phyloP scores from a whole-genome alignment of 2,888 invertebrate species.

The Drosophila phalerata region DNA sequence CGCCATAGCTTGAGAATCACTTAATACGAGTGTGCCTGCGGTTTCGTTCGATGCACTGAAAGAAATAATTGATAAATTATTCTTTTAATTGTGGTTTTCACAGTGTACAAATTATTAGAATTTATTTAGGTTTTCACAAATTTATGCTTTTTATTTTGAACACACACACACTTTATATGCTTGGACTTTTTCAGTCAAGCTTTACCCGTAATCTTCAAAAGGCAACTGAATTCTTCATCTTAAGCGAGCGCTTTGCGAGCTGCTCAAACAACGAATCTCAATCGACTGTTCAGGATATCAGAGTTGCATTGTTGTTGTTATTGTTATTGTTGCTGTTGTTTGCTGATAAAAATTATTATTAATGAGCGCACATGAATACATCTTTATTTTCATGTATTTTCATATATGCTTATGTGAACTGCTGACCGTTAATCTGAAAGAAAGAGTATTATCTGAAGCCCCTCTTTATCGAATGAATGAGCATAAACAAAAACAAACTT shows the following conservation, averaged over 20 bases:
- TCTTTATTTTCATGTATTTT: slow-evolving; percentile 3
- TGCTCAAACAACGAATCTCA: slow-evolving; percentile 18
- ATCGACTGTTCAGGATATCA: slow-evolving; percentile 29
- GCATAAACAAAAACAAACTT: slow-evolving; percentile 51
- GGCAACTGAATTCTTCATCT: slow-evolving; percentile 40
- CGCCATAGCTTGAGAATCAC: slow-evolving; percentile 36
- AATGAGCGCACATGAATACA: slow-evolving; percentile 21
- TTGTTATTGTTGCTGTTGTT: slow-evolving; percentile 18
- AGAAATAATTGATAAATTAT: slow-evolving; percentile 29
- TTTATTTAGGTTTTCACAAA: not conserved
- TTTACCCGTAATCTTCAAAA: slow-evolving; percentile 28
- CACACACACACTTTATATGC: slow-evolving; percentile 2
- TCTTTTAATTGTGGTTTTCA: not conserved
- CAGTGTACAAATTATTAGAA: not conserved
- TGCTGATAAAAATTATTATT: slow-evolving; percentile 38
- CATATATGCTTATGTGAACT: slow-evolving; percentile 19
- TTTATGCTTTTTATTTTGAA: not conserved
- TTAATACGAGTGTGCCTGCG: slow-evolving; percentile 5
- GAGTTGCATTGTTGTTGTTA: slow-evolving; percentile 16
- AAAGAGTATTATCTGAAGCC: slow-evolving; percentile 30
- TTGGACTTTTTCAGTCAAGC: slow-evolving; percentile 16
- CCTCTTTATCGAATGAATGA: slow-evolving; percentile 26
- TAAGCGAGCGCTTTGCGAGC: slow-evolving; percentile 11
- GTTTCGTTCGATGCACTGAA: slow-evolving; percentile 45
- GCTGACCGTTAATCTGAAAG: slow-evolving; percentile 34